Base-by-base conservation (phyloP, 2,888 invertebrate genomes). In the Lepidocyrtoides sp. region DNA sequence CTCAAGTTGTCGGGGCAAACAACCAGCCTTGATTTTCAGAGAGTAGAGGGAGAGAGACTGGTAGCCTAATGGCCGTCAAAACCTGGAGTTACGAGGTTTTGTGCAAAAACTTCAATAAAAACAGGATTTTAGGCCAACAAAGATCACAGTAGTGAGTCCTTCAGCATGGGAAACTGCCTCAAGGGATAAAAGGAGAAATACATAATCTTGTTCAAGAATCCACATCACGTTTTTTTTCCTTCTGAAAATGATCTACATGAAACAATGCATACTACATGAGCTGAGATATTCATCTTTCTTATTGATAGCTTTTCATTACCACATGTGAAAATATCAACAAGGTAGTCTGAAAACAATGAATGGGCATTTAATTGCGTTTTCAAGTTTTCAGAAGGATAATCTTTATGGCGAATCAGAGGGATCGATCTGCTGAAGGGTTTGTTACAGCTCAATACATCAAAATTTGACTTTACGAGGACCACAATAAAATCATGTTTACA, bases 21-120 rank as follows among this genome's bases (percentile, higher is more conserved):
- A 72, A 12, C 10, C 26, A 36, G 29, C 12, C 17, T 12, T 12
- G 72, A 23, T 17, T n/a, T 44, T n/a, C n/a, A n/a, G n/a, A n/a
- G n/a, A 23, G 44, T 23, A 69, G 17, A 72, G 36, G 41, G 14
- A 32, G 41, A 63, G 83, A 69, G 83, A 83, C 85, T 85, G 36
- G 85, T 85, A 85, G 85, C 85, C 85, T 85, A 85, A 85, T 85
- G 72, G 85, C 85, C 85, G 85, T 85, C 85, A 85, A 72, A 72
- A 57, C 8, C 51, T 83, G 66, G 48, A 41, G 48, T 83, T 83
- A 69, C 60, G 60, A 44, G 20, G 8, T 81, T 57, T 81, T 63
- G 66, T 66, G n/a, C 12, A 82, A 82, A 83, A 48, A 26, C 48
- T 8, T 1, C 72, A 44, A 75, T 48, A 48, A 75, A 72, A 77